Evolutionary conservation across 64 coral and sea anemone genomes (phyloP).

Genomic region (Actinia equina): DNA sequence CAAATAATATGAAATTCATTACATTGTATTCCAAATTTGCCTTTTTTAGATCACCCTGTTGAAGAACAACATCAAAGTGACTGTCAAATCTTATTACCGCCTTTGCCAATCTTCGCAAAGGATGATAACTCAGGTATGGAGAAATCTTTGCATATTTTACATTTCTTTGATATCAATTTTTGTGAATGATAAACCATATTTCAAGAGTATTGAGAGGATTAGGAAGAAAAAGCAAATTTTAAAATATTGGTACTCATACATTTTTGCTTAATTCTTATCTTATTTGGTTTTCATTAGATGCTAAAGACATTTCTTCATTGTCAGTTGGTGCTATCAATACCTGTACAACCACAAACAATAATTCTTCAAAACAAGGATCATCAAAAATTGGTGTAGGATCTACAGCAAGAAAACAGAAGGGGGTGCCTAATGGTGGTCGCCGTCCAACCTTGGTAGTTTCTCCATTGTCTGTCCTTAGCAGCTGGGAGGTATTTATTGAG

Average conservation of each 20-base stretch:
- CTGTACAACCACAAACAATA: neutral
- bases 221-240: too few species aligned
- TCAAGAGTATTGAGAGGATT: too few species aligned
- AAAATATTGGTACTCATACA: neutral
- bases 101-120: neutral
- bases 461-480: slow-evolving; percentile 73
- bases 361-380: slow-evolving; percentile 5
- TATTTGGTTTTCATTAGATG: neutral
- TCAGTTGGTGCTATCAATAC: neutral
- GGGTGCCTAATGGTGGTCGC: neutral
- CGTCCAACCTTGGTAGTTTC: slow-evolving; percentile 62
- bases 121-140: neutral
- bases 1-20: too few species aligned
- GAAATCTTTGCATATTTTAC: too few species aligned
- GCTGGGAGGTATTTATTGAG: slow-evolving; percentile 55
- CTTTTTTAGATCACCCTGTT: neutral
- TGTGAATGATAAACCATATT: too few species aligned
- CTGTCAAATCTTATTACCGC: neutral
- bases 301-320: neutral
- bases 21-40: too few species aligned
- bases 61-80: neutral
- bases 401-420: neutral
- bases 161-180: too few species aligned
- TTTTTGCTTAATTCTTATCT: neutral
- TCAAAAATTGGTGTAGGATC: neutral